Conservation (phyloP, 2,888 invertebrate genomes). For the Eupithecia exiguata region DNA sequence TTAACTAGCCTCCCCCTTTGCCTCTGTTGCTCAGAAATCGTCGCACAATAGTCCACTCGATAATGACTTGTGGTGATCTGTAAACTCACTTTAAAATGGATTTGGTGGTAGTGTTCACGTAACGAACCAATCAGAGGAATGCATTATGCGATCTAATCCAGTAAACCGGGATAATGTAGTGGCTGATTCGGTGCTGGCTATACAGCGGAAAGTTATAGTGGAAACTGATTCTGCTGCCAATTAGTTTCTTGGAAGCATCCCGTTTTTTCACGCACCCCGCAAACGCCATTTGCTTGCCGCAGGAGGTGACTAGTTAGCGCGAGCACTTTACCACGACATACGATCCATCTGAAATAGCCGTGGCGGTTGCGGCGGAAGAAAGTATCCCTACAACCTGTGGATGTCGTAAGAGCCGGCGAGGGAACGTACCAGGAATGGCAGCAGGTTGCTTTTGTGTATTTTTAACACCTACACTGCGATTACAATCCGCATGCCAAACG, state of each 20-base stretch:
- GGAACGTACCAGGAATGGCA: no score
- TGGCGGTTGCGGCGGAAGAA: no score
- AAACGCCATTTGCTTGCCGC: background rate
- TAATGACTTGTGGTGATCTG: slow-evolving; percentile 22
- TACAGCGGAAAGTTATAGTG: background rate
- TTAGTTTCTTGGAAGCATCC: background rate
- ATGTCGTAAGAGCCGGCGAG: no score
- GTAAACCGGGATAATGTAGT: background rate
- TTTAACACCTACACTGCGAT: no score
- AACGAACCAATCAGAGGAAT: slow-evolving; percentile 12
- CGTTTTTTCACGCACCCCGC: background rate
- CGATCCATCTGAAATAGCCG: no score
- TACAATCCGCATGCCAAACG: no score
- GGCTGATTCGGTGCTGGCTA: background rate
- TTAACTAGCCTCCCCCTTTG: slow-evolving; percentile 12
- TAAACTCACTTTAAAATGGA: slow-evolving; percentile 7
- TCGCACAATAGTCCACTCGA: slow-evolving; percentile 16
- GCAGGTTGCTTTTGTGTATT: no score
- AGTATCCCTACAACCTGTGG: no score
- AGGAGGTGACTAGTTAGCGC: background rate
- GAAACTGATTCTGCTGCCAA: background rate
- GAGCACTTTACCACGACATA: no score
- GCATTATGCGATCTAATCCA: slow-evolving; percentile 5
- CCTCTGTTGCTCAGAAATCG: slow-evolving; percentile 10
- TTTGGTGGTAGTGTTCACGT: background rate